Base-by-base conservation (phyloP, 2,797 vertebrate species). In the Geotrypetes seraphini region DNA sequence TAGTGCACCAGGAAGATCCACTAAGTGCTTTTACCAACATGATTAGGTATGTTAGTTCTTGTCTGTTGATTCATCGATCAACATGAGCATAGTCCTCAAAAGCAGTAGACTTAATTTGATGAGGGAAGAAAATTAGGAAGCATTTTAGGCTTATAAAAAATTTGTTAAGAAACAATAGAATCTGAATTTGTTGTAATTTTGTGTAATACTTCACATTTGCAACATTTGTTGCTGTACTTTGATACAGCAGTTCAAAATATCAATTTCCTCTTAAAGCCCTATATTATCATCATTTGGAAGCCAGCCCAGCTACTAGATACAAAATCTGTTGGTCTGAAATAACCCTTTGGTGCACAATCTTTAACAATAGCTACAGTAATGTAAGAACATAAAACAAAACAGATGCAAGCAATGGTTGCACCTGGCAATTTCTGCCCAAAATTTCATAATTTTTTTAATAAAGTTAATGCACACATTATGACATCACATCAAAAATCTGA, bases 361-460 rank as follows among this genome's bases (percentile, higher is more conserved):
- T 67, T 41, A 30, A 63, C 46, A 68, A 79, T 77, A 61, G 70
- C 65, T 68, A 66, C 55, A 73, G 75, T 59, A 77, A 79, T 62
- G 71, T 51, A 69, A 70, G 49, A 55, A 53, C 56, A 59, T 54
- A 60, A 49, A 61, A 56, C 47, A 61, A 67, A 58, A 73, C 54
- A 64, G 68, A 75, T 71, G 65, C 69, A 61, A 69, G 62, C 58
- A 67, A 70, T 59, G 73, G 75, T 67, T 77, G 71, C 69, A 67
- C 78, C 83, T 81, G 75, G 79, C 79, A 82, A 77, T 79, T 69
- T 56, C 59, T 62, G 68, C 69, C 72, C 82, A 70, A 65, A 73
- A 72, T 63, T 53, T 60, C 61, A 66, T 78, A 73, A 64, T 65
- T 63, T 71, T 57, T 63, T 57, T 73, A 79, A 77, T 79, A 79